Percentiles rank a stretch among this genome's conserved stretches.
Evolutionary conservation across 92 coral and sea anemone genomes (phyloP).

Genomic region (Parazoanthus darwini): DNA sequence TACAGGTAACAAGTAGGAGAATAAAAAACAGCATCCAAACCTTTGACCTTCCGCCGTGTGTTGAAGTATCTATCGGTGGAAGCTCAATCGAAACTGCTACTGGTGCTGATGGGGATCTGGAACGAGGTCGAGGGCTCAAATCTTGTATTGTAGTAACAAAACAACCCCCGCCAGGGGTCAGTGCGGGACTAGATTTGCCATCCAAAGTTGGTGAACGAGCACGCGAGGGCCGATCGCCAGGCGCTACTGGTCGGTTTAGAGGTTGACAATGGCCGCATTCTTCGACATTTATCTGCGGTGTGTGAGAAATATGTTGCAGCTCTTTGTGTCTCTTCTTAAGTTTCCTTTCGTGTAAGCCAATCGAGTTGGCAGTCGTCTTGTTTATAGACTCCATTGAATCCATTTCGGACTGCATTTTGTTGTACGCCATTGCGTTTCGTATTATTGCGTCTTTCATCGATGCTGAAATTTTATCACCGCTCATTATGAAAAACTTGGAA

Average conservation of each 20-base stretch:
- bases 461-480: background rate
- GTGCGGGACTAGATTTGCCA: background rate
- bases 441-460: conserved; percentile 14
- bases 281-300: conserved; percentile 2
- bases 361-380: background rate
- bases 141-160: background rate
- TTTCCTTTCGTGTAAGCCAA: background rate
- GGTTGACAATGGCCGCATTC: background rate
- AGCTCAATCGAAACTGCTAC: background rate
- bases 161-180: background rate
- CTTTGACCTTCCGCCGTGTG: background rate
- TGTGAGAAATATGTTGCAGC: background rate
- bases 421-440: conserved; percentile 9
- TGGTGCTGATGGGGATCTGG: background rate
- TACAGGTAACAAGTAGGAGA: no score
- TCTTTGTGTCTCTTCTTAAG: background rate
- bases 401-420: conserved; percentile 9
- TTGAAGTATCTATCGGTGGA: background rate
- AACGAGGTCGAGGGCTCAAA: background rate
- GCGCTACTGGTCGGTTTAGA: conserved; percentile 3
- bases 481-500: background rate
- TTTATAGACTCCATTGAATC: conserved; percentile 4
- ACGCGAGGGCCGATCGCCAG: background rate
- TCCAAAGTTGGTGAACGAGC: background rate
- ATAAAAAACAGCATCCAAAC: background rate